phyloP scores from a whole-genome alignment of 2,113 vertebrate species.

The Pelodiscus sinensis region DNA sequence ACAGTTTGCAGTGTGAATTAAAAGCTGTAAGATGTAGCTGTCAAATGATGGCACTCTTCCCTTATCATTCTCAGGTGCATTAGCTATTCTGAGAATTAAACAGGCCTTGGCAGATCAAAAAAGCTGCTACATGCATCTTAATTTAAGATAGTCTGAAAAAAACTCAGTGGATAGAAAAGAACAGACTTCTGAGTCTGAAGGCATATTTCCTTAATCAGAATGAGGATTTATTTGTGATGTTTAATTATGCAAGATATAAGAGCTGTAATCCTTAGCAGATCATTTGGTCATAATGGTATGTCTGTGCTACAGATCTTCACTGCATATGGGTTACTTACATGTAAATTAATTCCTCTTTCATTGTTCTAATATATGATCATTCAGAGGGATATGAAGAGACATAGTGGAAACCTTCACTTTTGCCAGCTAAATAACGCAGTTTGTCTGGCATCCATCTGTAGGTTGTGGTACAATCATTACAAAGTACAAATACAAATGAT shows the following conservation, averaged over 20 bases:
- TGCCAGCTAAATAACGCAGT: not conserved
- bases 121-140: not conserved
- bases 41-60: not conserved
- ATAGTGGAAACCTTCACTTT: not conserved
- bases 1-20: not conserved
- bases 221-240: slow-evolving; percentile 31
- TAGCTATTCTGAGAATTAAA: not conserved
- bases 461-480: not conserved
- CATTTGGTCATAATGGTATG: slow-evolving; percentile 4
- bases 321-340: slow-evolving; percentile 10
- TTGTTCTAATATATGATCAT: not conserved
- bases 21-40: not conserved
- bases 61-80: not conserved
- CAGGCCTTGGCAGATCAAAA: not conserved
- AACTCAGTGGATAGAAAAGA: not conserved
- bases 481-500: not conserved
- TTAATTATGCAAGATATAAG: slow-evolving; percentile 19
- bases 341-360: slow-evolving; percentile 3
- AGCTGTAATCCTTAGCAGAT: slow-evolving; percentile 16
- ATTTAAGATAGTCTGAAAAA: not conserved
- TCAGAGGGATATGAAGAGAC: not conserved
- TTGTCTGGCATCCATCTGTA: not conserved
- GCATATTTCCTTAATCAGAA: slow-evolving; percentile 36
- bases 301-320: not conserved
- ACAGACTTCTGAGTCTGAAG: not conserved